Conservation (phyloP, 2,888 invertebrate genomes). For the Dioctria linearis region DNA sequence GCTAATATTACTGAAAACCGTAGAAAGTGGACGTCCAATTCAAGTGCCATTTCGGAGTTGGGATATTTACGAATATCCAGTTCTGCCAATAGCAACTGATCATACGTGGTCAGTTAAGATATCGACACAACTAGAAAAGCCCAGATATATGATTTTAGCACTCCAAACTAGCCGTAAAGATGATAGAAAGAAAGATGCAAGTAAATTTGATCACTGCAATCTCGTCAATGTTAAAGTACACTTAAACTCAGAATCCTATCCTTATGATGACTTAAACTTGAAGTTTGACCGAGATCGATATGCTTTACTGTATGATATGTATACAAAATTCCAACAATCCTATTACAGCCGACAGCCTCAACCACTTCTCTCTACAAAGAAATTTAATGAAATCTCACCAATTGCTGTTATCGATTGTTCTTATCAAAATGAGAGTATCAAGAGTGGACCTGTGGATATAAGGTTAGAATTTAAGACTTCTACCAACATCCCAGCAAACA, state of each 20-base stretch:
- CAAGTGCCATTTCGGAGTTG: conserved; percentile 41
- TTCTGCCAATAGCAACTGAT: conserved; percentile 62
- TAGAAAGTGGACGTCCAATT: conserved; percentile 27
- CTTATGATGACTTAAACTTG: conserved; percentile 65
- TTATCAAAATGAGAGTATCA: conserved; percentile 61
- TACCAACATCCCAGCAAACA: not conserved
- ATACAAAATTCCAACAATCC: conserved; percentile 60
- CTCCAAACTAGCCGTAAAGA: conserved; percentile 64
- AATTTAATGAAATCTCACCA: conserved; percentile 61
- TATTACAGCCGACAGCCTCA: conserved; percentile 59
- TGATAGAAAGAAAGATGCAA: conserved; percentile 64
- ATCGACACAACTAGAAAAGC: conserved; percentile 58
- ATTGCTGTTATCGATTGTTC: conserved; percentile 62
- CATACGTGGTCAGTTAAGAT: conserved; percentile 65
- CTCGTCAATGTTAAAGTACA: conserved; percentile 66
- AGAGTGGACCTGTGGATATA: conserved; percentile 62
- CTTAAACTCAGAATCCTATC: conserved; percentile 65
- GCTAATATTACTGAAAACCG: conserved; percentile 26
- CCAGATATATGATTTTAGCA: conserved; percentile 65
- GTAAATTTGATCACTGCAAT: conserved; percentile 61
- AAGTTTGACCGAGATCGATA: conserved; percentile 62
- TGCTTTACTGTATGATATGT: conserved; percentile 62
- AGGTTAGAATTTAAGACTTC: conserved; percentile 62
- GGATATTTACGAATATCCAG: conserved; percentile 51
- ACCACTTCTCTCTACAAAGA: conserved; percentile 53